phyloP scores from a whole-genome alignment of 2,888 invertebrate genomes.

The Parelbella ahira region DNA sequence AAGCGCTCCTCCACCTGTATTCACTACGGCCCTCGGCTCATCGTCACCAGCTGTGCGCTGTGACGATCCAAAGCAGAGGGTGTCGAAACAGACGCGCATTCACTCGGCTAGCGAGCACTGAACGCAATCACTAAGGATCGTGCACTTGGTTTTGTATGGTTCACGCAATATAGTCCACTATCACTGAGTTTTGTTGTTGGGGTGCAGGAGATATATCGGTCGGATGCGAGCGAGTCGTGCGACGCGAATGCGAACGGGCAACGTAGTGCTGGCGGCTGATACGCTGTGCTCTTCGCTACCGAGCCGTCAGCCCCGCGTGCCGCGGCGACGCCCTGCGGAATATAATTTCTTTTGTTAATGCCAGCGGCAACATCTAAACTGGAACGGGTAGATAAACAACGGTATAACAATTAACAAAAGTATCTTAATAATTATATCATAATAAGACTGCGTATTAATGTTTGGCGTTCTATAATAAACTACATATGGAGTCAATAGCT shows the following conservation, averaged over 20 bases:
- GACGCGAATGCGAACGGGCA: slow-evolving; percentile 66
- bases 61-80: slow-evolving; percentile 94
- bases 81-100: slow-evolving; percentile 96
- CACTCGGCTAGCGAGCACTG: slow-evolving; percentile 82
- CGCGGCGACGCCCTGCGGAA: slow-evolving; percentile 71
- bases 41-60: slow-evolving; percentile 90
- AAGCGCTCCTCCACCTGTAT: slow-evolving; percentile 71
- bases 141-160: slow-evolving; percentile 47
- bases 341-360: slow-evolving; percentile 30
- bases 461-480: no score
- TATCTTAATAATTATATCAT: no score
- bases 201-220: slow-evolving; percentile 53
- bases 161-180: slow-evolving; percentile 39
- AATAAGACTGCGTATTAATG: no score
- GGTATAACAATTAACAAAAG: no score
- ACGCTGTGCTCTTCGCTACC: slow-evolving; percentile 52
- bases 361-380: background rate
- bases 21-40: slow-evolving; percentile 81
- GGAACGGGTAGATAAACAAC: no score
- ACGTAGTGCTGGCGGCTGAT: slow-evolving; percentile 55
- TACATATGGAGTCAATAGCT: no score
- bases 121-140: slow-evolving; percentile 66
- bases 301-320: slow-evolving; percentile 67
- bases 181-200: slow-evolving; percentile 30
- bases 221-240: slow-evolving; percentile 64